These are phyloP conservation scores for Trachurus trachurus DNA, from an alignment of 2,797 vertebrate species.

Conservation along the genomic window DNA sequence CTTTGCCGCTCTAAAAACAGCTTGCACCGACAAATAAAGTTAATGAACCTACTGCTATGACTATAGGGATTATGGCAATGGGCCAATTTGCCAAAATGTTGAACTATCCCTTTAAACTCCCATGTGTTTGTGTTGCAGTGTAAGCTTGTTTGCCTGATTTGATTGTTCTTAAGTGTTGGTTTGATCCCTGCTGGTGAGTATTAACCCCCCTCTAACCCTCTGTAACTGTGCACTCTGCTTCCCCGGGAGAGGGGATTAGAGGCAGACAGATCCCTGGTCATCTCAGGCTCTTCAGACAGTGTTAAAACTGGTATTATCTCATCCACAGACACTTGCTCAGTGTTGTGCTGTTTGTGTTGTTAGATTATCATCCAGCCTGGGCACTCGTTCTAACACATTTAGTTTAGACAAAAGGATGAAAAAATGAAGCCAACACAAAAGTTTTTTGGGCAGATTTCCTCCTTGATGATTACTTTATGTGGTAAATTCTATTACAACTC, in stretches of 20 bases:
- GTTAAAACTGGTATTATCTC: neutral
- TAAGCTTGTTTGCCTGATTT: slow-evolving; percentile 41
- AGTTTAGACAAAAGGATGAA: neutral
- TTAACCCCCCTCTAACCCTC: slow-evolving; percentile 4
- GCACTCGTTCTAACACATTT: no score
- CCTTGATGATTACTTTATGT: no score
- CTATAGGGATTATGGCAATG: no score
- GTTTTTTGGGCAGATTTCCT: no score
- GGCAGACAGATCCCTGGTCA: slow-evolving; percentile 30
- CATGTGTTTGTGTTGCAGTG: slow-evolving; percentile 19
- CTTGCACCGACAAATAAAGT: no score
- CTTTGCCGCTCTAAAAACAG: no score
- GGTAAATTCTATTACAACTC: no score
- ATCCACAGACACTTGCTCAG: neutral
- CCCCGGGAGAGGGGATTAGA: slow-evolving; percentile 48
- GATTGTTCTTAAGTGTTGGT: slow-evolving; percentile 40
- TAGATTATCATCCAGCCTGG: neutral
- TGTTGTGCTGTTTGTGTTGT: neutral
- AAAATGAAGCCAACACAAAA: neutral
- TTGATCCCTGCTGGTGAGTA: slow-evolving; percentile 48
- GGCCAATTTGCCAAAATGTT: no score
- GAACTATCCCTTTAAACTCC: neutral
- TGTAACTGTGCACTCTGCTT: slow-evolving; percentile 12
- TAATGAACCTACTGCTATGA: no score
- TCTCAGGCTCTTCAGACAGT: slow-evolving; percentile 15